Evolutionary conservation across 2,797 vertebrate genomes (phyloP), one percentile per base, ranked within the genome.

Genomic region (Crax fasciolata): DNA sequence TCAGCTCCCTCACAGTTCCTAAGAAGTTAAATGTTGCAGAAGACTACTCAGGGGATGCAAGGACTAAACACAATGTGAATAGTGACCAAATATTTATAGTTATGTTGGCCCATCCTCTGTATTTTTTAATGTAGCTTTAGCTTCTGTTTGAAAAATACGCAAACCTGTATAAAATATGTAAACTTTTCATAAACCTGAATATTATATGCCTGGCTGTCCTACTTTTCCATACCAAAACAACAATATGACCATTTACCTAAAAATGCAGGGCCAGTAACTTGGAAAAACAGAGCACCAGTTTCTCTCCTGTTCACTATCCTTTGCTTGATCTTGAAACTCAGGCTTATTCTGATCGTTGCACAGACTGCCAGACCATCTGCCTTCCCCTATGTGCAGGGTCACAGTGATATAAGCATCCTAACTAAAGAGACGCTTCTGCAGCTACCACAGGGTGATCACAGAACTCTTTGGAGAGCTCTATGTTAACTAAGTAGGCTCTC

Each of bases 311-410:
- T 81, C 15, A 6, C 74, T 81, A 52, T 67, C 84, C 67, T 88
- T 82, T 79, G 28, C 67, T 75, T 75, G 71, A 92, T 94, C 65
- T 87, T 90, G 79, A 87, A 78, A 62, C 46, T 70, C 73, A 44
- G 71, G 49, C 57, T 78, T 43, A 13, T 51, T 76, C 39, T 87
- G 51, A 32, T 51, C 28, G 6, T 72, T 67, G 51, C 62, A 71
- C 72, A 79, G 51, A 4, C 75, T 77, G 73, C 58, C 65, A 76
- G 65, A 84, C 89, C 82, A 73, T 83, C 85, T 95, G 94, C 82
- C 73, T 95, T 87, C 49, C 62, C 59, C 35, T 17, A 4, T 11
- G 3, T 46, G 59, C 73, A 67, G n/a, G 68, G 39, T 59, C 24
- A 20, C 2, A 13, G 62, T 35, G 35, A 35, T 35, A 35, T 35